These are phyloP conservation scores for Paratrypauchen microcephalus DNA, from an alignment of 2,797 vertebrate genomes.

Conservation along the genomic window DNA sequence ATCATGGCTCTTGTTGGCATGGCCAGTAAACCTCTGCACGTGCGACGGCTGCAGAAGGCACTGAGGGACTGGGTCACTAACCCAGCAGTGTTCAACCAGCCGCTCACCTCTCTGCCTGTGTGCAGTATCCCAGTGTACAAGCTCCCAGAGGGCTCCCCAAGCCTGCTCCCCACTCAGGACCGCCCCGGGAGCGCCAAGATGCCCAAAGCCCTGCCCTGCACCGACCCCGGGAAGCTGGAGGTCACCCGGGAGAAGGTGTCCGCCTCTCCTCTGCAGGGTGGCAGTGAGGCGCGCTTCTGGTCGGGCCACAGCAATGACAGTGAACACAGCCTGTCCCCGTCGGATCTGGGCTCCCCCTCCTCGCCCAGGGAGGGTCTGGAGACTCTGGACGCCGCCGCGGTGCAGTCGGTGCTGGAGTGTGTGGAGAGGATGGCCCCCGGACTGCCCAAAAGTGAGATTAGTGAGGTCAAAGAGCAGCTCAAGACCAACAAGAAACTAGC, in stretches of 20 bases:
- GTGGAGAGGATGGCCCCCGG: slow-evolving; percentile 90
- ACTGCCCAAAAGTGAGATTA: slow-evolving; percentile 84
- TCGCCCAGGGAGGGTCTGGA: slow-evolving; percentile 91
- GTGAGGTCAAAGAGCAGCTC: slow-evolving; percentile 89
- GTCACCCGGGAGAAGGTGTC: slow-evolving; percentile 69
- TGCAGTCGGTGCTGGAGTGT: slow-evolving; percentile 91
- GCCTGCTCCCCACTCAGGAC: slow-evolving; percentile 82
- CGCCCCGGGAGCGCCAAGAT: slow-evolving; percentile 82
- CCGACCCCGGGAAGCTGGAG: slow-evolving; percentile 82
- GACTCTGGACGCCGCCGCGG: slow-evolving; percentile 86
- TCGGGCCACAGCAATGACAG: slow-evolving; percentile 90
- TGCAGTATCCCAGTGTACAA: slow-evolving; percentile 99
- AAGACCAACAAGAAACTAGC: slow-evolving; percentile 95
- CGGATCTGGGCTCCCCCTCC: slow-evolving; percentile 90
- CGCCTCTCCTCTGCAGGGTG: slow-evolving; percentile 72
- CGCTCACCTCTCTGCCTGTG: slow-evolving; percentile 91
- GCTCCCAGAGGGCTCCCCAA: slow-evolving; percentile 88
- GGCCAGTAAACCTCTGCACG: slow-evolving; percentile 97
- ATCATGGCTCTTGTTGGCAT: slow-evolving; percentile 99
- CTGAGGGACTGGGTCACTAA: slow-evolving; percentile 98
- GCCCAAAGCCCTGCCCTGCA: slow-evolving; percentile 84
- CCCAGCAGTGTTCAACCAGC: slow-evolving; percentile 95
- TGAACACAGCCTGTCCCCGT: slow-evolving; percentile 92
- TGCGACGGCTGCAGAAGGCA: slow-evolving; percentile 94
- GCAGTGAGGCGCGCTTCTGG: slow-evolving; percentile 85